Evolutionary conservation across 2,797 vertebrate genomes (phyloP).

Genomic region (Hozukius guyotensis): DNA sequence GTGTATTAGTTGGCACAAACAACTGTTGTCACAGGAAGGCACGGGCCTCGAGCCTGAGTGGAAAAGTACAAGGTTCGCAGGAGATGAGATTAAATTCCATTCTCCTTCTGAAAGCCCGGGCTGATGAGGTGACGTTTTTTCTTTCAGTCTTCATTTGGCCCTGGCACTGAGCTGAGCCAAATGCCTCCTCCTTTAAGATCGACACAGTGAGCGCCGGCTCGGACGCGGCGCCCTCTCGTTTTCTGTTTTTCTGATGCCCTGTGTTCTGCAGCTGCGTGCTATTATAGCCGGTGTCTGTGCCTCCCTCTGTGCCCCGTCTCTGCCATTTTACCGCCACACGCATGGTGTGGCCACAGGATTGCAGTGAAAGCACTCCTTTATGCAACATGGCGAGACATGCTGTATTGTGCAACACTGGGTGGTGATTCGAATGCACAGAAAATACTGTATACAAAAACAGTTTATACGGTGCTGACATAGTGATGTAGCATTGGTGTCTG

Average conservation of each 20-base stretch:
- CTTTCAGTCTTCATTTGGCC: conserved; percentile 49
- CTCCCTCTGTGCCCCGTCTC: conserved; percentile 48
- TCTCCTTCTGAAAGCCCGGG: conserved; percentile 55
- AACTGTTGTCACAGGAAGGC: conserved; percentile 50
- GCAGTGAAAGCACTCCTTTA: conserved; percentile 50
- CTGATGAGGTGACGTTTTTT: conserved; percentile 58
- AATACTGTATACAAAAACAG: conserved; percentile 37
- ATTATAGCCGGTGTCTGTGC: conserved; percentile 47
- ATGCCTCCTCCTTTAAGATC: conserved; percentile 37
- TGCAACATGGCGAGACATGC: conserved; percentile 56
- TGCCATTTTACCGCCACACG: conserved; percentile 49
- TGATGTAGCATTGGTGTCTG: conserved; percentile 13
- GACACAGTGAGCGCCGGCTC: conserved; percentile 27
- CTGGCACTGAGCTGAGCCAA: conserved; percentile 43
- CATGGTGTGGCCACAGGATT: conserved; percentile 32
- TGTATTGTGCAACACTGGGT: conserved; percentile 43
- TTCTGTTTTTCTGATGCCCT: conserved; percentile 44
- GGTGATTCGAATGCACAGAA: conserved; percentile 38
- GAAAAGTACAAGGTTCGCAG: conserved; percentile 78
- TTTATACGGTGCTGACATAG: conserved; percentile 37
- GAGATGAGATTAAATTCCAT: conserved; percentile 82
- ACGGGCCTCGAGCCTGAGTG: conserved; percentile 62
- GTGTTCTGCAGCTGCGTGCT: conserved; percentile 62
- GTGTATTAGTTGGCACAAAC: conserved; percentile 31
- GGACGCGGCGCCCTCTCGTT: conserved; percentile 31